Base-by-base conservation (phyloP, 2,113 vertebrate species). In the Microcebus murinus region DNA sequence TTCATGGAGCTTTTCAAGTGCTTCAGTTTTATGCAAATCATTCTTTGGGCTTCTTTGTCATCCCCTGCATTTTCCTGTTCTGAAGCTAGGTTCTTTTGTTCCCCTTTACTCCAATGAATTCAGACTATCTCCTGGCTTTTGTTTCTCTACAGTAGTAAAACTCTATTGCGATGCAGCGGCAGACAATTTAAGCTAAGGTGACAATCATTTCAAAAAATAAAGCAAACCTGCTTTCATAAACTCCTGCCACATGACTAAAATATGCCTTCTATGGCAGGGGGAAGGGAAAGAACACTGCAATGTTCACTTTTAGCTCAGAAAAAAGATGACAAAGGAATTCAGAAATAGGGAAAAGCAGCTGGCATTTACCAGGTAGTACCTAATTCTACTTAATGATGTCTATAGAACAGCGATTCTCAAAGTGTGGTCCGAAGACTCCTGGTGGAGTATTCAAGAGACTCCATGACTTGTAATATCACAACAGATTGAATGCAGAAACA, bases 81-180 rank as follows among this genome's bases (percentile, higher is more conserved):
- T 91, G 95, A 94, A 84, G 91, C 70, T 29, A 23, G 34, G 27
- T 96, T 96, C 95, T 86, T 97, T 96, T 96, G 93, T 97, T 97
- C 70, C 29, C 68, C 90, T 96, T 97, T 96, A 96, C 98, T 97
- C 98, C 97, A 97, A 7, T 73, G 96, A 98, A 96, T 98, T 97
- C 98, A 96, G 93, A 96, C 98, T 97, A 97, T 97, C 98, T 98
- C 95, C 77, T 82, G 92, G 81, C 98, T 98, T 98, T 98, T 98
- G 97, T 98, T 98, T 98, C 98, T 97, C 98, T 91, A 61, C 87
- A 74, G 88, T 96, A 98, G 98, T 98, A 98, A 97, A 98, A 98
- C 71, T 97, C 97, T 85, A 97, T 97, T 97, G 98, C 68, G 93
- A 98, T 97, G 97, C 96, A 95, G 85, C 84, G 48, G 97, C 95